Base-by-base conservation (phyloP, 2,797 vertebrate genomes). In the Typhlichthys subterraneus region DNA sequence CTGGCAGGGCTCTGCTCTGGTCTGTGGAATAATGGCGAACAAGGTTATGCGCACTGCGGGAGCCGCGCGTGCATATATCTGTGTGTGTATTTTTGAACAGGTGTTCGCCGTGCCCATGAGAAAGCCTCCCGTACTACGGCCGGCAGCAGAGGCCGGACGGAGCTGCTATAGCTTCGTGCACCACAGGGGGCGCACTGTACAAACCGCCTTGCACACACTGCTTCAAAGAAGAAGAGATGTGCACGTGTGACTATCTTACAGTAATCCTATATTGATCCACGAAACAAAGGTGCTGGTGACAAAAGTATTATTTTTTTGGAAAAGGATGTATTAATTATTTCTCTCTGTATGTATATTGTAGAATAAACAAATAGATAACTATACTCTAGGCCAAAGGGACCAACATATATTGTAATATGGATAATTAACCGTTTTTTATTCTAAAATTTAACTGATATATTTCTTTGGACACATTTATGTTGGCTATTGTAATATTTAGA, bases 201-300 rank as follows among this genome's bases (percentile, higher is more conserved):
- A 84, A 63, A 78, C 66, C 83, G 63, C 67, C 80, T 59, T 70
- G 75, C 73, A 79, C 80, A 89, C 89, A 87, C 90, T 71, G 80
- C 85, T 74, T 83, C 67, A 82, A 69, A 91, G 83, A 72, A 74
- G 56, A 83, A 69, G 62, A 42, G 78, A 76, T 72, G 67, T 62
- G 50, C 48, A 81, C 74, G 80, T 81, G 82, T 82, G 76, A 90
- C 81, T 85, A 76, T 81, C 67, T 75, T 85, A 84, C 23, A 29
- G 23, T 29, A 29, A 29, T 29, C 23, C 23, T 29, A 4, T 29
- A 29, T 29, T 29, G 23, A 81, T 61, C 33, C 12, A 69, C 76
- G 67, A 86, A 70, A 84, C 79, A 86, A 69, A 47, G 0, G 15
- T 29, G 53, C 73, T 73, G 51, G 80, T 82, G 66, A 82, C 89